phyloP scores from a whole-genome alignment of 2,888 invertebrate species.

The Nomada fabriciana region DNA sequence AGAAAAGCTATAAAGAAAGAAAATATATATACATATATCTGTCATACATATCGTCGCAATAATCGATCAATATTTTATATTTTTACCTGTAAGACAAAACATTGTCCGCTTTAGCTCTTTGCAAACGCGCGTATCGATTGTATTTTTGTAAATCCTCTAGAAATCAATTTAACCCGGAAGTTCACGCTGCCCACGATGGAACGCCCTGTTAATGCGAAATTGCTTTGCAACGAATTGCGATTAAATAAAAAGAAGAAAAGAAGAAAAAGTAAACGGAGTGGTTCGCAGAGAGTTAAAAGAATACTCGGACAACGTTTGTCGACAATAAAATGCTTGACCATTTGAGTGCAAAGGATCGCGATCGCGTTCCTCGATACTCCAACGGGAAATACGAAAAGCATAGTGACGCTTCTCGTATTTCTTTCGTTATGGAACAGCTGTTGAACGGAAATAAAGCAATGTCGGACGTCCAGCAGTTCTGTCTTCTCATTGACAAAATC shows the following conservation, averaged over 20 bases:
- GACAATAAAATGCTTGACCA: conserved; percentile 27
- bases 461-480: conserved; percentile 32
- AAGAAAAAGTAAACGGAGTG: neutral
- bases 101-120: conserved; percentile 48
- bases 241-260: neutral
- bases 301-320: conserved; percentile 35
- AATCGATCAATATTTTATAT: conserved; percentile 48
- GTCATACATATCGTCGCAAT: conserved; percentile 50
- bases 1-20: neutral
- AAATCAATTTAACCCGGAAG: conserved; percentile 24
- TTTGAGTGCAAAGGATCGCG: conserved; percentile 44
- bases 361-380: conserved; percentile 27
- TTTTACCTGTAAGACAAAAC: conserved; percentile 36
- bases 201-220: conserved; percentile 8
- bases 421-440: conserved; percentile 26
- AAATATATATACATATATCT: conserved; percentile 20
- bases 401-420: conserved; percentile 24
- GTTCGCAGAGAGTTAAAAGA: conserved; percentile 40
- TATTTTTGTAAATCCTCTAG: conserved; percentile 43
- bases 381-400: conserved; percentile 36
- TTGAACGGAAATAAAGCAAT: conserved; percentile 13
- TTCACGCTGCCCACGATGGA: conserved; percentile 28
- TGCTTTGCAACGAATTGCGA: conserved; percentile 37
- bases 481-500: conserved; percentile 46
- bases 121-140: conserved; percentile 36